Evolutionary conservation across 2,888 invertebrate species (phyloP), one percentile per base, ranked within the genome.

Genomic region (Amphipyra tragopoginis): DNA sequence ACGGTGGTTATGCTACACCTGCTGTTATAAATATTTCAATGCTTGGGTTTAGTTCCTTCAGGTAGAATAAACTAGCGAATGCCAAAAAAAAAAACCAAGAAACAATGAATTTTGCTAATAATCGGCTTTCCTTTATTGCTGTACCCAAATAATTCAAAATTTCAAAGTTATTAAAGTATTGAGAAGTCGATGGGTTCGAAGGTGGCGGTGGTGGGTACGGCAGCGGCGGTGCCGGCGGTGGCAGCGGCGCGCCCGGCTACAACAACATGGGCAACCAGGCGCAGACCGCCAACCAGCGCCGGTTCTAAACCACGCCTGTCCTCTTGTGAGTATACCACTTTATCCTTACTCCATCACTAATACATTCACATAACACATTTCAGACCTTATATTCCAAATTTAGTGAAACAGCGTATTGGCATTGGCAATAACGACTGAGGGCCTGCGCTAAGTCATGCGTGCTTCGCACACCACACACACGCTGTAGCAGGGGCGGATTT

Each of bases 301-400:
- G 92, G 39, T 93, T 88, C 84, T 93, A 91, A 77, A 49, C 63
- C 44, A 9, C 39, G 7, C 15, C 47, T 34, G 49, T 68, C 69
- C 86, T 92, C 91, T 92, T 92, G 93, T 93, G 73, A 93, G 92
- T 93, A 92, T 75, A 21, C 9, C 42, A 9, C 21, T 14, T 42
- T 59, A 29, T 29, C 29, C 29, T 21, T 43, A 21, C 13, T 8
- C 56, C 21, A 5, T 43, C 21, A 45, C n/a, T 51, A 15, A 40
- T 42, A 51, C 14, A 45, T 59, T 53, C 29, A 50, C 38, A 50
- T 53, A 13, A 64, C 40, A 51, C 34, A 33, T 44, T 29, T 34
- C 1, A 48, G 9, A 39, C 36, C 33, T 44, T 36, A 39, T 7
- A 38, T 26, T 43, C 3, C 10, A 39, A 40, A 40, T 64, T 50